Evolutionary conservation across 92 coral and sea anemone species (phyloP).

Genomic region (Parazoanthus darwini): DNA sequence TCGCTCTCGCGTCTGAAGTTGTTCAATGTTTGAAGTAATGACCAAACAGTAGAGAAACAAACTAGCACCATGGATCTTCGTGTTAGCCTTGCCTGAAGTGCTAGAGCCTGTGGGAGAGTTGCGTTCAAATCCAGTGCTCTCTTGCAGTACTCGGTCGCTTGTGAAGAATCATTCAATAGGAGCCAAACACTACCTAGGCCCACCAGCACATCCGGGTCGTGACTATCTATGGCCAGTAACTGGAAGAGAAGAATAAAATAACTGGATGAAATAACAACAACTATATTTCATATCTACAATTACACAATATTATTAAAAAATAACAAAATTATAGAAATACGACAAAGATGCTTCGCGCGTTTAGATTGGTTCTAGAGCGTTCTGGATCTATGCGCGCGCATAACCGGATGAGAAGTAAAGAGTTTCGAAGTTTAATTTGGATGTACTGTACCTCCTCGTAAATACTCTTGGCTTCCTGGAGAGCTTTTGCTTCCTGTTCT

Average conservation of each 20-base stretch:
- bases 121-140: slow-evolving; percentile 57
- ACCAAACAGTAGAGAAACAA: no score
- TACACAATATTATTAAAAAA: no score
- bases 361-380: no score
- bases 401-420: no score
- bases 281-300: no score
- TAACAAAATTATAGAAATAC: no score
- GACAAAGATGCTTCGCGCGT: no score
- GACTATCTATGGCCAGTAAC: slow-evolving; percentile 37
- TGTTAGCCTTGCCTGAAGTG: slow-evolving; percentile 66
- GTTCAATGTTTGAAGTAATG: neutral
- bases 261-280: neutral
- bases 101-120: slow-evolving; percentile 59
- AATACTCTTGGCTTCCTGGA: slow-evolving; percentile 5
- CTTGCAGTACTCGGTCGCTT: slow-evolving; percentile 75
- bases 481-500: neutral
- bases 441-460: slow-evolving; percentile 13
- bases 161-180: slow-evolving; percentile 57
- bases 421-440: no score
- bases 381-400: no score
- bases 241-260: slow-evolving; percentile 7
- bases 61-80: no score
- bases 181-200: slow-evolving; percentile 76
- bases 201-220: slow-evolving; percentile 56
- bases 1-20: no score